These are phyloP conservation scores for Cecropterus lyciades DNA, from an alignment of 1,140 invertebrate species.

Conservation along the genomic window DNA sequence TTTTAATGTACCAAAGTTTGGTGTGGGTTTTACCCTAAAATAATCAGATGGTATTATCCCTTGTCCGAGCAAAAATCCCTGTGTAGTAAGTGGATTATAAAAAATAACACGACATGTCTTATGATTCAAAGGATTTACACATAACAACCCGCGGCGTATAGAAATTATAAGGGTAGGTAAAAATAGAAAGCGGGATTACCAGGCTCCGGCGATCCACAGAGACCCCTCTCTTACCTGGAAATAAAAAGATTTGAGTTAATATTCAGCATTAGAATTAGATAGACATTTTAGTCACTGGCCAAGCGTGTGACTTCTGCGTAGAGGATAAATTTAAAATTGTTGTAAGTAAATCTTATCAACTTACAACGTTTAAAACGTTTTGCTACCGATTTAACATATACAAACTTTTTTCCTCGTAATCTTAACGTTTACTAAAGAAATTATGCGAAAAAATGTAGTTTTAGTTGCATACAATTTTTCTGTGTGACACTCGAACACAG, in stretches of 20 bases:
- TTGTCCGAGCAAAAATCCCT: not conserved
- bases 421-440: too few species aligned
- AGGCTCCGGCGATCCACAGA: not conserved
- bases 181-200: conserved; percentile 8
- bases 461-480: too few species aligned
- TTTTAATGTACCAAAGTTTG: not conserved
- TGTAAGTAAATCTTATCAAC: too few species aligned
- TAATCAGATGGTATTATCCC: not conserved
- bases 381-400: too few species aligned
- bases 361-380: too few species aligned
- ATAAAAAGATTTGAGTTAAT: conserved; percentile 1
- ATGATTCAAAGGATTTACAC: conserved; percentile 9
- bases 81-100: conserved; percentile 17
- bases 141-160: conserved; percentile 6
- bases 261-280: too few species aligned
- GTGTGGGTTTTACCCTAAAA: not conserved
- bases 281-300: too few species aligned
- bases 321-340: too few species aligned
- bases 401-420: too few species aligned
- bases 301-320: too few species aligned
- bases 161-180: conserved; percentile 13
- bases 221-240: conserved; percentile 13
- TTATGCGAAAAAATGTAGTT: too few species aligned
- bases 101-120: conserved; percentile 11
- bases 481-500: too few species aligned